A percentile compares a stretch with the other conserved stretches of the same genome.
These are phyloP conservation scores for Atta cephalotes DNA, from an alignment of 1,140 invertebrate genomes.

Conservation along the genomic window DNA sequence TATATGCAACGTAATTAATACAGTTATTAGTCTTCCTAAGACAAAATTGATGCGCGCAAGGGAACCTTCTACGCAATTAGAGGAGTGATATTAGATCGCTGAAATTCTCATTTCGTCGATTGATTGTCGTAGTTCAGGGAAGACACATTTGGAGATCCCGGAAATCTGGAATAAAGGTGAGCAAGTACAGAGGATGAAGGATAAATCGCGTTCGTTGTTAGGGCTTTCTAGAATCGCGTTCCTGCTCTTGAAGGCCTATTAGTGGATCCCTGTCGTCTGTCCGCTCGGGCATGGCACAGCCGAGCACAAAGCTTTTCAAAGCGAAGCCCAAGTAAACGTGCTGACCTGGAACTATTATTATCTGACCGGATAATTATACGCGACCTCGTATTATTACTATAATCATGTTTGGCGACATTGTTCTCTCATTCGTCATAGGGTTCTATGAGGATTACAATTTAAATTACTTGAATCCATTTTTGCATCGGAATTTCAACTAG, in stretches of 20 bases:
- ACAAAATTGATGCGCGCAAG: not conserved
- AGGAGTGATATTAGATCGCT: conserved; percentile 4
- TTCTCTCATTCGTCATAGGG: conserved; percentile 25
- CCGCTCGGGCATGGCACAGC: conserved; percentile 38
- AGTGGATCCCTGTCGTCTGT: conserved; percentile 65
- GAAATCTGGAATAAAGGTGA: conserved; percentile 62
- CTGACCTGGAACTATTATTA: conserved; percentile 67
- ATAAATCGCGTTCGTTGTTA: conserved; percentile 45
- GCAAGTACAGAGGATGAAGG: not conserved
- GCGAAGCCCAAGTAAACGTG: conserved; percentile 62
- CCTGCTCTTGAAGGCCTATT: conserved; percentile 71
- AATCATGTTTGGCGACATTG: conserved; percentile 53
- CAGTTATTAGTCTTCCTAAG: not conserved
- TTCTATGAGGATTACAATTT: conserved; percentile 18
- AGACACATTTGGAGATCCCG: conserved; percentile 30
- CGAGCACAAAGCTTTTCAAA: conserved; percentile 62
- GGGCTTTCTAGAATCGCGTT: conserved; percentile 49
- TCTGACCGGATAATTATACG: conserved; percentile 71
- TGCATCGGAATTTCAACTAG: conserved; percentile 11
- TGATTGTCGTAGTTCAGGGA: conserved; percentile 18
- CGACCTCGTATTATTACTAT: conserved; percentile 64
- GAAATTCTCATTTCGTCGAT: conserved; percentile 40
- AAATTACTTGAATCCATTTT: conserved; percentile 11
- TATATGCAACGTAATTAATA: not conserved
- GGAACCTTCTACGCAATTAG: conserved; percentile 34